phyloP scores from a whole-genome alignment of 2,888 invertebrate species.

The Amiota mariae region DNA sequence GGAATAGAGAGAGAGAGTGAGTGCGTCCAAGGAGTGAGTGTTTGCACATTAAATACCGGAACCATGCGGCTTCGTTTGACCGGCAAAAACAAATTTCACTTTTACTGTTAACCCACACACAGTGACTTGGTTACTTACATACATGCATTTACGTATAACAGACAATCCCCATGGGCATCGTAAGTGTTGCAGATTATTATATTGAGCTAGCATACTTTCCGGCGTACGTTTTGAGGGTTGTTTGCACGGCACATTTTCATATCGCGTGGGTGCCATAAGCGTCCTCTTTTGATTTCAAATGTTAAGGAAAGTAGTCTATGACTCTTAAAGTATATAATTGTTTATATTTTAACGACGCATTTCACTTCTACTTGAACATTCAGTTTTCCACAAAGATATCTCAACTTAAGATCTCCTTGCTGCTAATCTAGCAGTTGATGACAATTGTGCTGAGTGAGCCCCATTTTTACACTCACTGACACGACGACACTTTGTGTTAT shows the following conservation, averaged over 20 bases:
- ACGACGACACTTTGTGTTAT: constrained; percentile 7
- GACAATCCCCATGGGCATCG: constrained; percentile 52
- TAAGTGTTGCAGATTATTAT: constrained; percentile 63
- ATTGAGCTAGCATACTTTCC: constrained; percentile 57
- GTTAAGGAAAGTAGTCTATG: too few relatives aligned
- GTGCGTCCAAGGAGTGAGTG: constrained; percentile 43
- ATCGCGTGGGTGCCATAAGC: neutral
- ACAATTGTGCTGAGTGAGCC: constrained; percentile 48
- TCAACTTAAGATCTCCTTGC: too few relatives aligned
- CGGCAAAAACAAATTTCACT: constrained; percentile 50
- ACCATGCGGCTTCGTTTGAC: constrained; percentile 59
- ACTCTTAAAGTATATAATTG: too few relatives aligned
- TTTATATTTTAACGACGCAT: too few relatives aligned
- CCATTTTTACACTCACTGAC: too few relatives aligned
- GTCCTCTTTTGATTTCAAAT: constrained; percentile 43
- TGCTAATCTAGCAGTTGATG: constrained; percentile 7
- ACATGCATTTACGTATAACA: constrained; percentile 24
- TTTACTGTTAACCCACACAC: constrained; percentile 38
- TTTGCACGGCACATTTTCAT: constrained; percentile 45
- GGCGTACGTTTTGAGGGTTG: constrained; percentile 48
- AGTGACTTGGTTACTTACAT: constrained; percentile 9
- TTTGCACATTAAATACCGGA: constrained; percentile 68
- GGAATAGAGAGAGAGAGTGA: constrained; percentile 38
- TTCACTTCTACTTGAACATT: too few relatives aligned
- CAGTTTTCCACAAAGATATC: too few relatives aligned